phyloP scores from a whole-genome alignment of 2,888 invertebrate species.

The Amphipoea lucens region DNA sequence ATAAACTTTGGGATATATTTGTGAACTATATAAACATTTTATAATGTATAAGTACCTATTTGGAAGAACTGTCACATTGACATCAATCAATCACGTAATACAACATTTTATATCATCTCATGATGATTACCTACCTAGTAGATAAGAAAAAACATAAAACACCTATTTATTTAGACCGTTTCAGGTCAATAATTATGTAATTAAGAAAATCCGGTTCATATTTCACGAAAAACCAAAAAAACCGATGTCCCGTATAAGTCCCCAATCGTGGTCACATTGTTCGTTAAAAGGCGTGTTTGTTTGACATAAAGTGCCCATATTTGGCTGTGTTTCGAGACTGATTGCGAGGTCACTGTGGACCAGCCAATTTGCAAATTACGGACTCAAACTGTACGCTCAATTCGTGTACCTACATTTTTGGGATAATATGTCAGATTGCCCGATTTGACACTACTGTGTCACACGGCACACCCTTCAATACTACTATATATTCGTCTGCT shows the following conservation, averaged over 20 bases:
- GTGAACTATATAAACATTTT: neutral
- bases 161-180: neutral
- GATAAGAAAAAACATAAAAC: neutral
- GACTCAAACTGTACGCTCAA: constrained; percentile 50
- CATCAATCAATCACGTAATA: neutral
- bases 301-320: constrained; percentile 59
- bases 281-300: constrained; percentile 50
- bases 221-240: neutral
- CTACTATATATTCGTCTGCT: no score
- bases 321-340: constrained; percentile 61
- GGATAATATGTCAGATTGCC: constrained; percentile 23
- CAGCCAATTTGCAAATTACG: constrained; percentile 65
- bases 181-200: neutral
- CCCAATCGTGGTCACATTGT: constrained; percentile 31
- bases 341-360: constrained; percentile 60
- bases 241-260: neutral
- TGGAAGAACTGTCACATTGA: neutral
- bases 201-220: neutral
- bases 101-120: neutral
- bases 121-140: neutral
- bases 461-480: no score
- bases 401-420: constrained; percentile 42
- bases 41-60: neutral
- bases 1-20: neutral
- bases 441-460: neutral